Base-by-base conservation (phyloP, 2,888 invertebrate genomes). In the Caenorhabditis sp. region DNA sequence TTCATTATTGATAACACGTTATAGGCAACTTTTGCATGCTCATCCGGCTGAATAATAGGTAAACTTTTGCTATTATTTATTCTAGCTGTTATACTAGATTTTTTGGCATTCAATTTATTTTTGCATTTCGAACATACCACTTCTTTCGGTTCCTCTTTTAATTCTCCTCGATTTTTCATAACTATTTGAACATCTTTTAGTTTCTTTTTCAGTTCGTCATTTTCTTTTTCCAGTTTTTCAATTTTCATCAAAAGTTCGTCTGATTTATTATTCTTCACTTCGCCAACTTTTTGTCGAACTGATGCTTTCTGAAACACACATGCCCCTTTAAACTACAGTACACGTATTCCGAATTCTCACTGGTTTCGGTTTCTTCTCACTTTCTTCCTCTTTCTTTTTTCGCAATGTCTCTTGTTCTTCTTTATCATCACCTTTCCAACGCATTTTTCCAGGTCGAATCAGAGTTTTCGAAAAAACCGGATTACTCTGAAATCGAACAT, bases 361-460 rank as follows among this genome's bases (percentile, higher is more conserved):
- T 23, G 19, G n/a, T 19, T 21, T 10, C 19, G 6, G 21, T 53
- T n/a, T 21, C 53, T 19, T 6, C 1, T 55, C 55, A 36, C 3
- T 10, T 10, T 27, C 49, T 8, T 36, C 60, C 3, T 51, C 51
- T 19, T 60, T n/a, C n/a, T 36, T 37, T 4, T 19, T 51, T 50
- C 50, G 49, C 49, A 26, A 4, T 61, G 36, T 27, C 19, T 31
- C 27, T 53, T 37, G 26, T 61, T 23, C 53, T 23, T 51, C 53
- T 37, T 21, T 53, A 12, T 27, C 61, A 19, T 14, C 24, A 17
- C 37, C 61, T 53, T 61, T 61, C 61, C 53, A 51, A 14, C 21
- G 50, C 51, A 53, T 53, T 53, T 53, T 61, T 31, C 61, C 61
- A 26, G 51, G 27, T 23, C 61, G 51, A 1, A 61, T 10, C n/a